These are phyloP conservation scores for Aethina tumida DNA, from an alignment of 1,140 invertebrate genomes.

Conservation along the genomic window DNA sequence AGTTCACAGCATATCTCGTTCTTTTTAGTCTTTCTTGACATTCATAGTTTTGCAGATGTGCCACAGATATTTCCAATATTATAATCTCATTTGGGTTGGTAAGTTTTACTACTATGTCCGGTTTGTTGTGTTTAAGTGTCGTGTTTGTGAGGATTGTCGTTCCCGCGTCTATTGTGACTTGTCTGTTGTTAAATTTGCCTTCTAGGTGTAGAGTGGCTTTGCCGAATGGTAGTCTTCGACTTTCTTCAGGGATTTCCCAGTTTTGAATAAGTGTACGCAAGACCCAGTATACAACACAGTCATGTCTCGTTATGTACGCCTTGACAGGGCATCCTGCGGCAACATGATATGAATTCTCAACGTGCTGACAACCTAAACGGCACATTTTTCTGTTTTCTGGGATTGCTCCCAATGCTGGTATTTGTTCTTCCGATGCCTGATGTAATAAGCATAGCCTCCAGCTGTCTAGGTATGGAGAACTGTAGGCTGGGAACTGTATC, in stretches of 20 bases:
- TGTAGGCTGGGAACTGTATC: constrained; percentile 10
- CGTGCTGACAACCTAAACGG: constrained; percentile 3
- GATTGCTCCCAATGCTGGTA: constrained; percentile 9
- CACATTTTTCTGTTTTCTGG: constrained; percentile 3
- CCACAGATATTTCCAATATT: constrained; percentile 10
- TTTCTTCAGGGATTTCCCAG: no score
- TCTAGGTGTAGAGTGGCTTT: constrained; percentile 8
- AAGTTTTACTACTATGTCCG: constrained; percentile 9
- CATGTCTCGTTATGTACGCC: constrained; percentile 4
- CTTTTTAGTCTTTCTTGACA: constrained; percentile 12
- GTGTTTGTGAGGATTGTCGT: constrained; percentile 9
- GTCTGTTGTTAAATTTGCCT: no score
- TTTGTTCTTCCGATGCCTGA: constrained; percentile 13
- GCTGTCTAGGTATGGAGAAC: constrained; percentile 11
- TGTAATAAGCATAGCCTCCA: constrained; percentile 6
- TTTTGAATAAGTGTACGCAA: no score
- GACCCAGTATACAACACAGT: constrained; percentile 3
- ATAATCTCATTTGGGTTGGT: constrained; percentile 9
- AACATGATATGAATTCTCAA: constrained; percentile 16
- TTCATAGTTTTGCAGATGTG: constrained; percentile 13
- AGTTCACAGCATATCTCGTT: constrained; percentile 12
- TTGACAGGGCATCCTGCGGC: constrained; percentile 5
- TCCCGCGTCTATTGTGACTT: no score
- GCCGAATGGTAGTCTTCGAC: constrained; percentile 7
- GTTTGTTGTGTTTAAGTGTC: constrained; percentile 13